Percentiles rank a stretch among this genome's conserved stretches.
These are phyloP conservation scores for Porites rus DNA, from an alignment of 92 coral and sea anemone species.

Conservation along the genomic window DNA sequence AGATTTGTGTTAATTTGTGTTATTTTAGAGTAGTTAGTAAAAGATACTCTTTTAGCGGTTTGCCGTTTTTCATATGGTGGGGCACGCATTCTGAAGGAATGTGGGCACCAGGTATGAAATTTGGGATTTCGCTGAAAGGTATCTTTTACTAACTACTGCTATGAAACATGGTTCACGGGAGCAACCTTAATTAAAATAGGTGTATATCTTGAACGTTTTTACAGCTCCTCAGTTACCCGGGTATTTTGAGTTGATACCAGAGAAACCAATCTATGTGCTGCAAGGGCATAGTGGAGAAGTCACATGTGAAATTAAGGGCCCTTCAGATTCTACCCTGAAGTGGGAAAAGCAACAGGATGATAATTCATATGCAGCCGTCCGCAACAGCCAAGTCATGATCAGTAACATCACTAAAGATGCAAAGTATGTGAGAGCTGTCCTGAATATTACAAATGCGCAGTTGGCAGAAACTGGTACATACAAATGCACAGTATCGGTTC, in stretches of 20 bases:
- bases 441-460: conserved; percentile 54
- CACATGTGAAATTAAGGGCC: conserved; percentile 29
- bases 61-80: too few species aligned
- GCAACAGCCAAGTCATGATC: conserved; percentile 2
- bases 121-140: too few species aligned
- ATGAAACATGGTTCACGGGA: too few species aligned
- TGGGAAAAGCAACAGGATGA: conserved; percentile 29
- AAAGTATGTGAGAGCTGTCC: background rate
- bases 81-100: too few species aligned
- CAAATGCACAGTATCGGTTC: conserved; percentile 25
- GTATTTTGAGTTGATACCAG: conserved; percentile 5
- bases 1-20: too few species aligned
- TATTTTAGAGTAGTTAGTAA: too few species aligned
- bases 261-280: background rate
- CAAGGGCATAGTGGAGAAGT: conserved; percentile 35
- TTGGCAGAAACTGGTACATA: conserved; percentile 46
- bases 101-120: too few species aligned
- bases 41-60: too few species aligned
- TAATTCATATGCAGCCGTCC: background rate
- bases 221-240: background rate
- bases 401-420: background rate
- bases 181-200: too few species aligned
- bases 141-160: too few species aligned
- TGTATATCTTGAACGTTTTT: background rate
- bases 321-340: background rate